Evolutionary conservation across 2,113 vertebrate species (phyloP).

Genomic region (Caretta caretta): DNA sequence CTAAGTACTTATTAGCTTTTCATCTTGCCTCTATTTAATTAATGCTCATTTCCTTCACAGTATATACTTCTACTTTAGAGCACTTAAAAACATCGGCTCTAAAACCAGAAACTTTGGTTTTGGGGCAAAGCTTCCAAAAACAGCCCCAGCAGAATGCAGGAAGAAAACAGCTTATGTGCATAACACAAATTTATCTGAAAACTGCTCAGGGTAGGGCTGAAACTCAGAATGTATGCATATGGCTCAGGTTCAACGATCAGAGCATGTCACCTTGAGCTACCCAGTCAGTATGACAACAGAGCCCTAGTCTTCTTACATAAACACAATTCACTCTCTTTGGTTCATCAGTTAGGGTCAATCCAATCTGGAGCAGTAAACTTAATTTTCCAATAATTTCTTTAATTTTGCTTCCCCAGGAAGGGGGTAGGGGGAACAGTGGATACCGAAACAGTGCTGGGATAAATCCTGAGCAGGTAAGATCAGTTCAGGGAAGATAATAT

Average conservation of each 20-base stretch:
- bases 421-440: not conserved
- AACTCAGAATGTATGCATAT: not conserved
- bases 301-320: not conserved
- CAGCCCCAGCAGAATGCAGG: not conserved
- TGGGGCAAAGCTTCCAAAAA: not conserved
- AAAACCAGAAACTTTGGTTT: not conserved
- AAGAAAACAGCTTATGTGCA: not conserved
- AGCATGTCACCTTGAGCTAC: not conserved
- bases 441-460: not conserved
- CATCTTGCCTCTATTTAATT: not conserved
- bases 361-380: not conserved
- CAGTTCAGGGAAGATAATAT: not conserved
- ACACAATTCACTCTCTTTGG: not conserved
- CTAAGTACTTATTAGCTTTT: not conserved
- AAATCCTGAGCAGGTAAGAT: not conserved
- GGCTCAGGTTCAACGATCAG: not conserved
- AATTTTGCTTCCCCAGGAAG: not conserved
- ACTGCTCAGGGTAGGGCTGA: not conserved
- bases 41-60: not conserved
- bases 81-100: not conserved
- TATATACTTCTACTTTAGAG: not conserved
- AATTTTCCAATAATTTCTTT: not conserved
- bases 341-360: not conserved
- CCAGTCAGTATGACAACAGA: not conserved
- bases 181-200: not conserved